Evolutionary conservation across 2,888 invertebrate species (phyloP).

Genomic region (Thecocarcelia acutangulata): DNA sequence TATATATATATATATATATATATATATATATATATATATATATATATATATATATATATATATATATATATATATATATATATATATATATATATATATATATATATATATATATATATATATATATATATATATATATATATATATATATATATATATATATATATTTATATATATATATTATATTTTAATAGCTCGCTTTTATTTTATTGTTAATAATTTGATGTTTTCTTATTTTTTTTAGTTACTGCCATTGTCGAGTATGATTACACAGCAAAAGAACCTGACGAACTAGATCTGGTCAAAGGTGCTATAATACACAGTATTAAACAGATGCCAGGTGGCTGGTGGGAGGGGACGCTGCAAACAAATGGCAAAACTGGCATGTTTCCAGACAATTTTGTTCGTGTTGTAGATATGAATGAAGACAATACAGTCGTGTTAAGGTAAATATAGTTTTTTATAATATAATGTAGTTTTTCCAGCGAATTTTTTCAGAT

Average conservation of each 20-base stretch:
- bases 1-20: no score
- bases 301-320: constrained; percentile 91
- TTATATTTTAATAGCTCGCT: background rate
- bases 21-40: no score
- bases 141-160: no score
- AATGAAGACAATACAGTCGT: constrained; percentile 78
- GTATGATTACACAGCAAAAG: constrained; percentile 92
- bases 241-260: constrained; percentile 92
- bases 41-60: no score
- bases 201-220: background rate
- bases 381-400: constrained; percentile 97
- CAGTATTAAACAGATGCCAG: constrained; percentile 88
- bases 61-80: no score
- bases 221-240: constrained; percentile 68
- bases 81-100: no score
- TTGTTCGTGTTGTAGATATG: constrained; percentile 86
- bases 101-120: no score
- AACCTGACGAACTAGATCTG: constrained; percentile 92
- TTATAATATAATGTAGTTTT: no score
- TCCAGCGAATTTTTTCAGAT: no score
- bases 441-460: constrained; percentile 79
- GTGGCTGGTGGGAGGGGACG: constrained; percentile 97
- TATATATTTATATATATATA: no score
- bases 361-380: constrained; percentile 86
- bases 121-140: no score